Conservation (phyloP, 2,888 invertebrate species). For the Synanthedon myopaeformis region DNA sequence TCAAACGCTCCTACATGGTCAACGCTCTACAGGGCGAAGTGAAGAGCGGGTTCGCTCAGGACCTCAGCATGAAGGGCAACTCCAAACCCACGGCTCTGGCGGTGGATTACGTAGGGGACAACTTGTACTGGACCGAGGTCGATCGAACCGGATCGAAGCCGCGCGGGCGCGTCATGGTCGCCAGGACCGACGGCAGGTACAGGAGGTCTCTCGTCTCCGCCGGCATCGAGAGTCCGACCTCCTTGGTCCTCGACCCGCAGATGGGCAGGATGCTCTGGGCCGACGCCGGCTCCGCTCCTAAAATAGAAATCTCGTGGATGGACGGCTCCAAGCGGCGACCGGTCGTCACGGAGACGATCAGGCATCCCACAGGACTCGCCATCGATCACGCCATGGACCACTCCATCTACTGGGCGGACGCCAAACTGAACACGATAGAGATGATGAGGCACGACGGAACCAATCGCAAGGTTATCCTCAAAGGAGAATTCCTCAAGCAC, state of each 20-base stretch:
- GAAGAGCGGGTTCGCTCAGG: constrained; percentile 87
- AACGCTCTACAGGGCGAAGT: constrained; percentile 81
- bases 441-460: constrained; percentile 86
- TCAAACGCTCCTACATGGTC: constrained; percentile 92
- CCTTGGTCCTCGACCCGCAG: constrained; percentile 89
- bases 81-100: constrained; percentile 90
- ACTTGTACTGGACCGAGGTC: constrained; percentile 94
- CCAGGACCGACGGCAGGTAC: constrained; percentile 91
- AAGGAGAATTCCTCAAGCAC: constrained; percentile 80
- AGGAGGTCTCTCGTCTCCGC: constrained; percentile 81
- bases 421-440: constrained; percentile 91
- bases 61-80: constrained; percentile 85
- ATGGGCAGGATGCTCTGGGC: constrained; percentile 93
- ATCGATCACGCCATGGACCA: constrained; percentile 93
- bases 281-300: constrained; percentile 90
- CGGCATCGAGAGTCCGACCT: constrained; percentile 87
- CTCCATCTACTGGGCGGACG: constrained; percentile 95
- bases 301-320: constrained; percentile 97
- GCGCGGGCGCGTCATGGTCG: constrained; percentile 85
- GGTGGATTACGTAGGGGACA: constrained; percentile 93
- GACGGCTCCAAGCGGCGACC: constrained; percentile 90
- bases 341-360: constrained; percentile 83
- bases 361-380: constrained; percentile 89
- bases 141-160: constrained; percentile 81
- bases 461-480: constrained; percentile 77